Evolutionary conservation across 2,113 vertebrate genomes (phyloP), one percentile per base, ranked within the genome.

Genomic region (Cranoglanis bouderius): DNA sequence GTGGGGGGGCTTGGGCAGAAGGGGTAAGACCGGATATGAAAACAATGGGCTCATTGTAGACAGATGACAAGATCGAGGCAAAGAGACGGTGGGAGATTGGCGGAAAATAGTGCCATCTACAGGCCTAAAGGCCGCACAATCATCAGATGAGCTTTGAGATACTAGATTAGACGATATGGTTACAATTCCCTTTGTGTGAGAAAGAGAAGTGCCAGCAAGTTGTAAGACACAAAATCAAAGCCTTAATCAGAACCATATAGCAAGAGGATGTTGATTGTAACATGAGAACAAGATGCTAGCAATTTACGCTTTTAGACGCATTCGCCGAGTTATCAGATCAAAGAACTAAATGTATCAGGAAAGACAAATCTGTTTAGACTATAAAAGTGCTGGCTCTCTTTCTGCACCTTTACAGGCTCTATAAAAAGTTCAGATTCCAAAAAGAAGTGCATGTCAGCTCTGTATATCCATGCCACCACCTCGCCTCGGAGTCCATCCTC

Each of bases 101-200:
- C 95, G 96, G 97, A 96, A 93, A 95, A 93, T 90, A 97, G 96
- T 96, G 93, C 97, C 97, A 97, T 94, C 97, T 98, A 96, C 97
- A 97, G 97, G 96, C 93, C 87, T 85, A 59, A 65, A 77, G 4
- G 4, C 65, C 3, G 12, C 89, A 91, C 87, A n/a, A 85, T 81
- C 46, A 13, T 43, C 49, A 87, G 85, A 91, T 86, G 29, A 89
- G 78, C 53, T 1, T 19, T 46, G 38, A 86, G 4, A 53, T 1
- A n/a, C 16, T 38, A 38, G 59, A 77, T 63, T 21, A 77, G 51
- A 53, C 10, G 43, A 65, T 32, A 84, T 70, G 35, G 49, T 63
- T 57, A 61, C 26, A 43, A n/a, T 84, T 88, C 57, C 26, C 51
- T 77, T 82, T 40, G 35, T 43, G 40, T 86, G 61, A 7, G 4